Conservation (phyloP, 2,113 vertebrate genomes). For the Edolisoma coerulescens region DNA sequence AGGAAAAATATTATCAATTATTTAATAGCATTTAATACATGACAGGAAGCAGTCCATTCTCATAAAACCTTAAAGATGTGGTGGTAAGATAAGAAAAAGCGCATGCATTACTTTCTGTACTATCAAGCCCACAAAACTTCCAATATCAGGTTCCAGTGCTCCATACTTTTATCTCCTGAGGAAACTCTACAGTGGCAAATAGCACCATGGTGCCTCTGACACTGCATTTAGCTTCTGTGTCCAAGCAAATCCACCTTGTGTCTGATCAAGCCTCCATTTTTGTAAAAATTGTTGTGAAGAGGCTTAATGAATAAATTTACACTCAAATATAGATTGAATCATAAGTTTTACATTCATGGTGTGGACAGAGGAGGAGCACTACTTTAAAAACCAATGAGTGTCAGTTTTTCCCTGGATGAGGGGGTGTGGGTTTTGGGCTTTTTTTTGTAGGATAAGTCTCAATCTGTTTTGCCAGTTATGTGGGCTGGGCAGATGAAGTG, state of each 20-base stretch:
- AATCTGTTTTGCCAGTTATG: neutral
- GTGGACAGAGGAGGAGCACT: neutral
- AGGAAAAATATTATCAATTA: neutral
- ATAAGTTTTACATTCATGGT: neutral
- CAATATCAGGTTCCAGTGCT: neutral
- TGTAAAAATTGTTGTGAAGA: neutral
- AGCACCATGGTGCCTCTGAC: neutral
- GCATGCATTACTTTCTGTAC: neutral
- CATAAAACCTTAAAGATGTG: neutral
- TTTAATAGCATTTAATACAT: neutral
- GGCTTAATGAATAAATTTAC: neutral
- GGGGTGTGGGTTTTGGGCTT: neutral
- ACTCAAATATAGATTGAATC: neutral
- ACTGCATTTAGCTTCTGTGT: neutral
- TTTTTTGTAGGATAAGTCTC: fast-evolving
- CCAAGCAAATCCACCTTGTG: neutral
- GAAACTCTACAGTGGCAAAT: neutral
- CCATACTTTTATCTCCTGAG: neutral
- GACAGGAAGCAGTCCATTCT: neutral
- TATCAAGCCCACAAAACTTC: neutral
- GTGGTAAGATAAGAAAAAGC: neutral
- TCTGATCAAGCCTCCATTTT: neutral
- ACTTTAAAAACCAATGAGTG: neutral
- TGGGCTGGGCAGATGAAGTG: neutral
- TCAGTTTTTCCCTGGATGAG: neutral